A percentile compares a stretch with the other conserved stretches of the same genome.
Conservation (phyloP, 2,888 invertebrate genomes). For the Spodoptera exigua region DNA sequence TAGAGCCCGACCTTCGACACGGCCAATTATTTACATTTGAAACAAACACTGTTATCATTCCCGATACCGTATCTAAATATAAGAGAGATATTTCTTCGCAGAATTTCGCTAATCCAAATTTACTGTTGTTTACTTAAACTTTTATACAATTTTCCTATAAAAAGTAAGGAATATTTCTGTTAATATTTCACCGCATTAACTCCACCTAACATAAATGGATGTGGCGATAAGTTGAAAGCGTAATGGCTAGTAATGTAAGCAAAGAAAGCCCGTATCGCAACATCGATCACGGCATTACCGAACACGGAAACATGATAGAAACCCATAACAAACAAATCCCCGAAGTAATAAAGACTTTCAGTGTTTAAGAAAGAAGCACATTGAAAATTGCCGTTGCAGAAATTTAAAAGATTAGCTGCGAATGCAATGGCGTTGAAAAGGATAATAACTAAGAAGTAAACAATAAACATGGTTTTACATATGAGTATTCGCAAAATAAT, state of each 20-base stretch:
- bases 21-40: slow-evolving; percentile 39
- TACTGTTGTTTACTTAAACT: slow-evolving; percentile 22
- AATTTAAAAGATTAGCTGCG: slow-evolving; percentile 43
- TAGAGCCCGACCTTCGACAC: slow-evolving; percentile 42
- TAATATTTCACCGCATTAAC: slow-evolving; percentile 17
- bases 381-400: slow-evolving; percentile 39
- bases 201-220: slow-evolving; percentile 49
- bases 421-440: slow-evolving; percentile 39
- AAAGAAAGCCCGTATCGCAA: slow-evolving; percentile 67
- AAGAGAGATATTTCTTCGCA: slow-evolving; percentile 21
- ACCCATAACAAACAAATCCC: slow-evolving; percentile 56
- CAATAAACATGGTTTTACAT: slow-evolving; percentile 54
- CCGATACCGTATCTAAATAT: slow-evolving; percentile 43
- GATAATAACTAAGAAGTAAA: slow-evolving; percentile 43
- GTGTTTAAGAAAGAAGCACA: slow-evolving; percentile 42
- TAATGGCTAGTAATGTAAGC: slow-evolving; percentile 69
- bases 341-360: slow-evolving; percentile 42
- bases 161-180: slow-evolving; percentile 17
- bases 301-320: slow-evolving; percentile 59
- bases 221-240: slow-evolving; percentile 69
- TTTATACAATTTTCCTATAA: slow-evolving; percentile 1
- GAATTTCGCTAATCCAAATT: slow-evolving; percentile 43
- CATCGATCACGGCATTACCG: slow-evolving; percentile 71
- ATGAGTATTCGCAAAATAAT: slow-evolving; percentile 57
- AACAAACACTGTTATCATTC: slow-evolving; percentile 34